Evolutionary conservation across 35 echinoderm and acorn worm genomes (phyloP).

Genomic region (Apostichopus parvimensis): DNA sequence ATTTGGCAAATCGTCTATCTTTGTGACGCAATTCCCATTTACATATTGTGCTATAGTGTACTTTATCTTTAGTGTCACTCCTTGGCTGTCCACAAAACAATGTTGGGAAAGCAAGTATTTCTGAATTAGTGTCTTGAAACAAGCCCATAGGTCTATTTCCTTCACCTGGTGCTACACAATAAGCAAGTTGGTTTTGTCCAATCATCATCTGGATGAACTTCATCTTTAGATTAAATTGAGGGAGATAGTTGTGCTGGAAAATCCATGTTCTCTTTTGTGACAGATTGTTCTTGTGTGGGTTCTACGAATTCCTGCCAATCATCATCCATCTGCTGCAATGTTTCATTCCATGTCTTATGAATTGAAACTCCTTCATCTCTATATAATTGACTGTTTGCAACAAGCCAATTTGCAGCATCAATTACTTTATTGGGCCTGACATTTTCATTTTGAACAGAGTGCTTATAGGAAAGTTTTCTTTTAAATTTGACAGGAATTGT

Average conservation of each 20-base stretch:
- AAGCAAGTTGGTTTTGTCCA: slow-evolving; percentile 4
- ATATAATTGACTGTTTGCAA: slow-evolving; percentile 43
- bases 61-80: background rate
- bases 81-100: slow-evolving; percentile 57
- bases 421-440: slow-evolving; percentile 57
- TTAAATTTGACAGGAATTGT: slow-evolving; percentile 67
- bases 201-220: background rate
- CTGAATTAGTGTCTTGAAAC: slow-evolving; percentile 43
- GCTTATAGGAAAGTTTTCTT: slow-evolving; percentile 54
- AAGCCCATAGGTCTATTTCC: slow-evolving; percentile 51
- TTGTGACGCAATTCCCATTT: background rate
- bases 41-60: slow-evolving; percentile 42
- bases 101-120: slow-evolving; percentile 51
- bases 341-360: background rate
- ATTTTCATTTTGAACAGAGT: slow-evolving; percentile 42
- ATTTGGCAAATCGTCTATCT: too few species aligned
- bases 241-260: background rate
- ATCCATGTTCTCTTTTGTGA: background rate
- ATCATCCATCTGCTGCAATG: background rate
- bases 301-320: slow-evolving; percentile 46
- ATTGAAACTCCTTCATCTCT: slow-evolving; percentile 39
- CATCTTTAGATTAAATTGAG: background rate
- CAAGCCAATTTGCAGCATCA: slow-evolving; percentile 56
- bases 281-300: background rate
- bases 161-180: slow-evolving; percentile 33